phyloP scores from a whole-genome alignment of 1,140 invertebrate genomes.

The Chionoecetes opilio region DNA sequence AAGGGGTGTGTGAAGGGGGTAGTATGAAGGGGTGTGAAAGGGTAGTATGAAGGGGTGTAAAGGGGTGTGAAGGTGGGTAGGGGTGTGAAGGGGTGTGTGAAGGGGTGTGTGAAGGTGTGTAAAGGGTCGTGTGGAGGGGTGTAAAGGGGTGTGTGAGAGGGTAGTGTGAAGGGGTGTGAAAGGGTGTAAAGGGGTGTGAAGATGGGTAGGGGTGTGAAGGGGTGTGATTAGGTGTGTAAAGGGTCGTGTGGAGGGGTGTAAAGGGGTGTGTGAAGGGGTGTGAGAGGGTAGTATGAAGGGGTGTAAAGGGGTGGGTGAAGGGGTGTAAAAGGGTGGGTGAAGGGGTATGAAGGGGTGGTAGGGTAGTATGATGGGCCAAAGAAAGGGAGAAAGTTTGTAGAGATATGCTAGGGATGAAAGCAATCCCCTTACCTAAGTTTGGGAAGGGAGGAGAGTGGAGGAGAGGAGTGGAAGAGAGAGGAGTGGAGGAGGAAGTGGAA shows the following conservation, averaged over 20 bases:
- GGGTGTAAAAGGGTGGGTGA: background rate
- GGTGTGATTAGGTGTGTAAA: too few relatives aligned
- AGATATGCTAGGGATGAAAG: background rate
- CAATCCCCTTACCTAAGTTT: too few relatives aligned
- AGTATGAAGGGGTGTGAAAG: background rate
- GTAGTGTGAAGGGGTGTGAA: slow-evolving; percentile 82
- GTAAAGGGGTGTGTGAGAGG: too few relatives aligned
- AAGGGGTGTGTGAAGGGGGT: background rate
- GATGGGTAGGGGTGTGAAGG: background rate
- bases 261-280: background rate
- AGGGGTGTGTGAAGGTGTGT: too few relatives aligned
- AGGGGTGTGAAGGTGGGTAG: slow-evolving; percentile 69
- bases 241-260: too few relatives aligned
- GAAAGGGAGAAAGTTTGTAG: background rate
- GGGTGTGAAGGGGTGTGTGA: background rate
- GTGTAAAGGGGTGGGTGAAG: too few relatives aligned
- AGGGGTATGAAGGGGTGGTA: background rate
- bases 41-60: background rate
- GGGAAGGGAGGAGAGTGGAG: background rate
- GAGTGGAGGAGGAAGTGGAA: too few relatives aligned
- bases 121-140: background rate
- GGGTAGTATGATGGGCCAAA: too few relatives aligned
- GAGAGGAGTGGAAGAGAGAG: too few relatives aligned
- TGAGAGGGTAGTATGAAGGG: slow-evolving; percentile 81
- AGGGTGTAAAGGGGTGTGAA: background rate